Evolutionary conservation across 2,797 vertebrate genomes (phyloP).

Genomic region (Onychomys arenicola): DNA sequence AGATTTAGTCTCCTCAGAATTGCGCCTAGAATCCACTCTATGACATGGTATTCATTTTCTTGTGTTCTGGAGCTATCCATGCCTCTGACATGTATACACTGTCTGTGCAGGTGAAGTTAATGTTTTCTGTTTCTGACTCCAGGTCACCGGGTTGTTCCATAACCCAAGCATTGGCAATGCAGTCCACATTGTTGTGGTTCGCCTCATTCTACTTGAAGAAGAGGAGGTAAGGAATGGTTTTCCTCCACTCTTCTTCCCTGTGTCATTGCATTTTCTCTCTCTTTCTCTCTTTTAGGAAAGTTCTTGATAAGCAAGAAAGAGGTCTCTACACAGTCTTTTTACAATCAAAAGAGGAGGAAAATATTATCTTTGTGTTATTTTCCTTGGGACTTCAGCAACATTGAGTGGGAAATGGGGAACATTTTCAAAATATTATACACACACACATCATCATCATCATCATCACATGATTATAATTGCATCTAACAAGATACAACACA

Average conservation of each 20-base stretch:
- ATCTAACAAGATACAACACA: not conserved
- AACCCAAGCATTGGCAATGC: constrained; percentile 98
- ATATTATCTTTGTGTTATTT: constrained; percentile 14
- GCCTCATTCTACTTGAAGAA: constrained; percentile 96
- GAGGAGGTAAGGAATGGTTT: constrained; percentile 92
- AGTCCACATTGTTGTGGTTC: constrained; percentile 96
- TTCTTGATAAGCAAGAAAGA: not conserved
- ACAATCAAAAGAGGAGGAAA: not conserved
- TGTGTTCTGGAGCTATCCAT: not conserved
- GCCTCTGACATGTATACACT: not conserved
- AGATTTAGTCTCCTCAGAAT: not conserved
- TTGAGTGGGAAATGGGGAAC: not conserved
- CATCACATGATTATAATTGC: not conserved
- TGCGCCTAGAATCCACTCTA: not conserved
- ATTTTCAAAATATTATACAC: not conserved
- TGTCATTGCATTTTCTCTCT: not conserved
- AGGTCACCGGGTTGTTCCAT: constrained; percentile 97
- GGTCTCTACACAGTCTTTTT: not conserved
- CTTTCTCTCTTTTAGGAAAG: not conserved
- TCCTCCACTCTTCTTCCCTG: not conserved
- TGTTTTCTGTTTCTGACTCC: constrained; percentile 48
- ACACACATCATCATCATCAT: too few relatives aligned
- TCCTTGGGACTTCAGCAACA: not conserved
- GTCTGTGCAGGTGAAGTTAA: not conserved
- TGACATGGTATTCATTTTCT: not conserved